Conservation (phyloP, 2,888 invertebrate species). For the Hyalella azteca region DNA sequence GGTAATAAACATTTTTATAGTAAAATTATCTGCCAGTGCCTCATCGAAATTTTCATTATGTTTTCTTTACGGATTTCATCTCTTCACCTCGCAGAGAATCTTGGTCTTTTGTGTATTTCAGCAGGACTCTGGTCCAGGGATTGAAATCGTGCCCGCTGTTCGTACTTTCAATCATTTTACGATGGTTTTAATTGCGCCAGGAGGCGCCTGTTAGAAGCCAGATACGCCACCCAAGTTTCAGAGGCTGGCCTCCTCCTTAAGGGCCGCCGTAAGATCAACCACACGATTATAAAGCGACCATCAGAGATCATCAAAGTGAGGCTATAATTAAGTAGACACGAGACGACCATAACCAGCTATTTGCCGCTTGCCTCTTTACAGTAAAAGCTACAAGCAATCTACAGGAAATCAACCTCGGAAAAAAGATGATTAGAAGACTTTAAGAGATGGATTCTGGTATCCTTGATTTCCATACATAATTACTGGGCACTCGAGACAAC, state of each 20-base stretch:
- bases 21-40: too few species aligned
- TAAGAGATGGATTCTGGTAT: background rate
- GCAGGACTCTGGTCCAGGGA: too few species aligned
- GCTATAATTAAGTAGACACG: conserved; percentile 7
- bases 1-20: too few species aligned
- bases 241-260: background rate
- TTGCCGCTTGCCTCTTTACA: background rate
- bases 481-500: too few species aligned
- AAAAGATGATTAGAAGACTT: background rate
- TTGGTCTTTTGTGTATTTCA: too few species aligned
- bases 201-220: too few species aligned
- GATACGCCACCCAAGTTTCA: conserved; percentile 1
- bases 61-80: too few species aligned
- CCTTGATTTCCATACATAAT: background rate
- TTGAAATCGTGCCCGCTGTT: too few species aligned
- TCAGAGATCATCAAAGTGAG: conserved; percentile 24
- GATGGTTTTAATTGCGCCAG: conserved; percentile 11
- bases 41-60: too few species aligned
- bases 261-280: background rate
- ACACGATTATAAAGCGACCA: conserved; percentile 13
- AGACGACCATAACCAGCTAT: background rate
- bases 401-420: conserved; percentile 14
- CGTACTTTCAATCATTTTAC: background rate
- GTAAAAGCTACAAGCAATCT: background rate
- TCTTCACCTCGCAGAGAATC: too few species aligned